phyloP scores from a whole-genome alignment of 2,797 vertebrate genomes.

The Hydrocynus forskahlii region DNA sequence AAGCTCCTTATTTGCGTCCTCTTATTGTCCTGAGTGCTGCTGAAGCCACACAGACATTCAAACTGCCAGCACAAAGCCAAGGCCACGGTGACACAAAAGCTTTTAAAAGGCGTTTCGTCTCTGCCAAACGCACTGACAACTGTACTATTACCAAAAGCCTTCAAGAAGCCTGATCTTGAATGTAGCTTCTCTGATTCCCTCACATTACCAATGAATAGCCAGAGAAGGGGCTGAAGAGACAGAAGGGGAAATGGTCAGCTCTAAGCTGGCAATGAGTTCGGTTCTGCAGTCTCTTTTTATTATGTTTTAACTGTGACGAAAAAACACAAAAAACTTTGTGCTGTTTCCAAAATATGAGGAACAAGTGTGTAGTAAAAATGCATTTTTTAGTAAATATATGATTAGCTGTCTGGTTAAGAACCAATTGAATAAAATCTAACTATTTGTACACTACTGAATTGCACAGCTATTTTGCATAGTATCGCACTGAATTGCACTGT shows the following conservation, averaged over 20 bases:
- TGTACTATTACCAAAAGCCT: background rate
- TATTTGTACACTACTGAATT: no score
- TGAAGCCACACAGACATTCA: background rate
- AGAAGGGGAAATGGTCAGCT: background rate
- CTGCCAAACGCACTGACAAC: background rate
- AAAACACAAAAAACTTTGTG: no score
- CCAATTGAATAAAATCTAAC: no score
- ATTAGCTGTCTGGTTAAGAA: no score
- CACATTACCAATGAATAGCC: background rate
- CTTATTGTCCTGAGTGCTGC: background rate
- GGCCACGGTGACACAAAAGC: background rate
- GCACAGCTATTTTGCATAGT: no score
- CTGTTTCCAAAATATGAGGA: no score
- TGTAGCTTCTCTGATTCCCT: background rate
- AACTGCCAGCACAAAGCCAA: background rate
- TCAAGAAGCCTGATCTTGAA: background rate
- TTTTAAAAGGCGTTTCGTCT: background rate
- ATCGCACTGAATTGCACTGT: no score
- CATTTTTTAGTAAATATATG: no score
- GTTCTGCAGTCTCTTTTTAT: no score
- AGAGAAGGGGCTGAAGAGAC: background rate
- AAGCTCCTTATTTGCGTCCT: background rate
- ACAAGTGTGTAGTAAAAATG: no score
- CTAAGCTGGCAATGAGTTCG: background rate
- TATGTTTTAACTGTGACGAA: no score